A percentile compares a stretch with the other conserved stretches of the same genome.
These are phyloP conservation scores for Axis porcinus DNA, from an alignment of 2,113 vertebrate species.

Conservation along the genomic window DNA sequence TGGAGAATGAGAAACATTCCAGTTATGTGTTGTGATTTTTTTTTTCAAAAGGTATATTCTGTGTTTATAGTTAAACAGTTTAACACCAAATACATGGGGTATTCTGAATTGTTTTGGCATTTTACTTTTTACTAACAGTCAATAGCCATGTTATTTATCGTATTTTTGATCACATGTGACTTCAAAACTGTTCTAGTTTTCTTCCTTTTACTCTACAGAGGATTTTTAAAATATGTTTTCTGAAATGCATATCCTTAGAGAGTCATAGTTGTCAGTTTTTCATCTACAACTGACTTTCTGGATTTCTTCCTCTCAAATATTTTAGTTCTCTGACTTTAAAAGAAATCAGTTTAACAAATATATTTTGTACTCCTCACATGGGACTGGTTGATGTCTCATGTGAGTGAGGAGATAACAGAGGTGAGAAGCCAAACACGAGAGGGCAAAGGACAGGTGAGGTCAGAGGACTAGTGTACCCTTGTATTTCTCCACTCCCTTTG, in stretches of 20 bases:
- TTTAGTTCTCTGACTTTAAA: slow-evolving; percentile 37
- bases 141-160: not conserved
- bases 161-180: not conserved
- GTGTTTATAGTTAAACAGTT: not conserved
- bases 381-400: not conserved
- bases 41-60: not conserved
- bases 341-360: not conserved
- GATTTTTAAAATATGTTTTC: not conserved
- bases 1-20: not conserved
- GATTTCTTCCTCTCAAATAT: not conserved
- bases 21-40: not conserved
- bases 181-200: not conserved
- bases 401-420: not conserved
- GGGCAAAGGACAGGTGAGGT: not conserved
- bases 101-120: not conserved
- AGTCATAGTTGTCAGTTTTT: not conserved
- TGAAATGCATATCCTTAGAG: not conserved
- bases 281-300: not conserved
- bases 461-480: not conserved
- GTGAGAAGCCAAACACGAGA: not conserved
- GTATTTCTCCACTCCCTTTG: not conserved
- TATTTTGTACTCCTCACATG: not conserved
- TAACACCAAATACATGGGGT: not conserved
- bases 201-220: not conserved
- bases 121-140: slow-evolving; percentile 19